Base-by-base conservation (phyloP, 1,140 invertebrate species). In the Tetramorium alpestre region DNA sequence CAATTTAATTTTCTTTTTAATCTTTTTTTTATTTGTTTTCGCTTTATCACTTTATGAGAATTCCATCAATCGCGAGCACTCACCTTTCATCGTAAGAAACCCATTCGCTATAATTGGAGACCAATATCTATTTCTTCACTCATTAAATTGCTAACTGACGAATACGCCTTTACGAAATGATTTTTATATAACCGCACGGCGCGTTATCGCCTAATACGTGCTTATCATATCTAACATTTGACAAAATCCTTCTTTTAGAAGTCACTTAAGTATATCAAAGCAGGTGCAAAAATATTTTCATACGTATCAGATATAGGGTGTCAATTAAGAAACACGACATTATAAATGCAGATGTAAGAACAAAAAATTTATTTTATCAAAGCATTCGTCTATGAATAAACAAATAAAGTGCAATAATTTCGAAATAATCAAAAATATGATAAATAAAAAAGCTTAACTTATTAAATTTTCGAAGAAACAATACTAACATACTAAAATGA, bases 201-300 rank as follows among this genome's bases (percentile, higher is more conserved):
- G 67, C n/a, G 49, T 84, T 84, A 84, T 84, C 80, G 5, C 41
- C 8, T 82, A 47, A 6, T 28, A 56, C 8, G 8, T 7, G 41
- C 67, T 82, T 84, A 84, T 84, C 80, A 73, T 84, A 84, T 84
- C 56, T 82, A 49, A 73, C 25, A 58, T 16, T 69, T 58, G 38
- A 33, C 41, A 18, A 38, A 84, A 84, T 10, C n/a, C 25, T 75
- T 73, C 54, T 84, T 10, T 73, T 82, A 22, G 2, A 72, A 56
- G n/a, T 84, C 28, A 62, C 4, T 84, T 38, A 49, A 75, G 54
- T 18, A 62, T 33, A 62, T 75, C 13, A 1, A 73, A 73, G 6
- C 28, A 73, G 47, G 28, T 81, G 11, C 22, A 13, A 47, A 58
- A 58, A 47, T 82, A 72, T 28, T 16, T 80, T 44, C 2, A n/a